Base-by-base conservation (phyloP, 2,113 vertebrate species). In the Nyctibius bracteatus region DNA sequence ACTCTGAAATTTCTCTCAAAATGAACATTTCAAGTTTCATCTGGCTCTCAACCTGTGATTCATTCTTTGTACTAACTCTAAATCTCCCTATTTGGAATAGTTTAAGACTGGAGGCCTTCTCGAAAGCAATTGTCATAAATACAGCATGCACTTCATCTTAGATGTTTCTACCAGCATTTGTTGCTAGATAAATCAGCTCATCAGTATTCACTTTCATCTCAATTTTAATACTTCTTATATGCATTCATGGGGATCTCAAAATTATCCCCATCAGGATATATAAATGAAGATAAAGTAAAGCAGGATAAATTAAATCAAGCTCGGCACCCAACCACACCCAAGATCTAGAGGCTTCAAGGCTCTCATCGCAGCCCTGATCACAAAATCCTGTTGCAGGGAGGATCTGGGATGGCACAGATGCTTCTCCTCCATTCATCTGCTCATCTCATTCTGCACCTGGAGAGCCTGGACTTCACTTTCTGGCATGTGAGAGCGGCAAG, bases 51-150 rank as follows among this genome's bases (percentile, higher is more conserved):
- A 78, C 67, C 49, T 92, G 39, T 44, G 58, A 93, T 91, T 82
- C 82, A 74, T 62, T 86, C 78, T 85, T 81, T 92, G 33, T 47
- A 52, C 81, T 73, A 52, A 58, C 41, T 83, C 44, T 84, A 72
- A 59, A 92, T 81, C 55, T 94, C 62, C 75, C 67, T 59, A 18
- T 94, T 96, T 81, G 86, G 89, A 96, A 93, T 35, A 89, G 63
- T 78, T 94, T 95, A 77, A 86, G 90, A 86, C 14, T 73, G 66
- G 51, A 92, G 71, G 62, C 68, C 59, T 81, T 59, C 51, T 84
- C 3, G 1, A 92, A 95, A 92, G 82, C 81, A 79, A 81, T 80
- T 18, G 8, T 75, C 68, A 78, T 44, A 73, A 88, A 92, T 82
- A 91, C 51, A 92, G 81, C 58, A 91, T 44, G 67, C 70, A 62